Conservation (phyloP, 2,888 invertebrate species). For the Nineta flava region DNA sequence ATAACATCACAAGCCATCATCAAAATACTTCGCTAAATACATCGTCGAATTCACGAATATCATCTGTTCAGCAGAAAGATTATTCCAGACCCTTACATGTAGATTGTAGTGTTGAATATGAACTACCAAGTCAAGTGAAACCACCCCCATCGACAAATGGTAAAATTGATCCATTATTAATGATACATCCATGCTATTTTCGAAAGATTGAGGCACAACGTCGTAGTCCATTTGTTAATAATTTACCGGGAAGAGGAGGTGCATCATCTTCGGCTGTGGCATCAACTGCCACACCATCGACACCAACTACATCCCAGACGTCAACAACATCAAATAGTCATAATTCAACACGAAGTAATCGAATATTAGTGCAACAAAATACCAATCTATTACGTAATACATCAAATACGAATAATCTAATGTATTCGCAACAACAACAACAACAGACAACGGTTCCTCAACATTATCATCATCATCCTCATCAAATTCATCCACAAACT, state of each 20-base stretch:
- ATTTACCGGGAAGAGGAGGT: constrained; percentile 43
- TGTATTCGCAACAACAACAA: background rate
- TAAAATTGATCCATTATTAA: constrained; percentile 67
- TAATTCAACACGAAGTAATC: background rate
- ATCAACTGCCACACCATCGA: constrained; percentile 17
- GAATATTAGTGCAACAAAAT: background rate
- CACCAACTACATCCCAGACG: constrained; percentile 16
- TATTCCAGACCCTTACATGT: constrained; percentile 76
- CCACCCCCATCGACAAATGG: constrained; percentile 56
- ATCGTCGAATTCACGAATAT: constrained; percentile 14
- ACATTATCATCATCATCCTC: constrained; percentile 14
- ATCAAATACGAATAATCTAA: background rate
- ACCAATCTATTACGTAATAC: background rate
- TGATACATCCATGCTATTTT: constrained; percentile 84
- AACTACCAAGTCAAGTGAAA: constrained; percentile 76
- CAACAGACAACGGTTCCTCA: constrained; percentile 7
- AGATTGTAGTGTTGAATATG: constrained; percentile 84
- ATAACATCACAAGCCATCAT: no score
- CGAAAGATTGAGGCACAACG: constrained; percentile 71
- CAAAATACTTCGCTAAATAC: no score
- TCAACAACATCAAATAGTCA: constrained; percentile 15
- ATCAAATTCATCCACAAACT: constrained; percentile 23
- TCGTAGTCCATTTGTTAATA: constrained; percentile 69
- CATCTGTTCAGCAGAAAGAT: constrained; percentile 45
- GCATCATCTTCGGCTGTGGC: constrained; percentile 9